phyloP scores from a whole-genome alignment of 2,888 invertebrate species.

The Perizoma affinitatum region DNA sequence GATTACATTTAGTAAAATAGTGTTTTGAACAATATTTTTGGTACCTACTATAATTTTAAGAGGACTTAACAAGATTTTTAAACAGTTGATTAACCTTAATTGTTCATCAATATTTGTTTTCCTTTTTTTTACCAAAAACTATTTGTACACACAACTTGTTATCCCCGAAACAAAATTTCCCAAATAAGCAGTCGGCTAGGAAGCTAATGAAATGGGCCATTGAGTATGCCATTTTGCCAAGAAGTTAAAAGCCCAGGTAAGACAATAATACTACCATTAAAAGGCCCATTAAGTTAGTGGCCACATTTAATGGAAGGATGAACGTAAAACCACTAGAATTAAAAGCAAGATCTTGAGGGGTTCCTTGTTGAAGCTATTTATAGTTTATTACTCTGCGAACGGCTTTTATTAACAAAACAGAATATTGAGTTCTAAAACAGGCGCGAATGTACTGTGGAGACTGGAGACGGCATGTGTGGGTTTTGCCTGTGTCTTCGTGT shows the following conservation, averaged over 20 bases:
- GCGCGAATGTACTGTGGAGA: too few species aligned
- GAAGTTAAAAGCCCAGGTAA: slow-evolving; percentile 10
- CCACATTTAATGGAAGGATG: slow-evolving; percentile 18
- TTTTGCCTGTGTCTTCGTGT: too few species aligned
- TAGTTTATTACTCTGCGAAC: slow-evolving; percentile 8
- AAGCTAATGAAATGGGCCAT: slow-evolving; percentile 15
- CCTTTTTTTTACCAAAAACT: too few species aligned
- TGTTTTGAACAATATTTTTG: too few species aligned
- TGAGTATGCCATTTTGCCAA: slow-evolving; percentile 7
- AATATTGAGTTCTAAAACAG: slow-evolving; percentile 5
- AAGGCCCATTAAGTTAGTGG: slow-evolving; percentile 10
- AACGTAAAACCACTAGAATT: slow-evolving; percentile 16
- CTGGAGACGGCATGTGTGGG: too few species aligned
- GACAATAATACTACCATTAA: slow-evolving; percentile 8
- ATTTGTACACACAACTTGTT: too few species aligned
- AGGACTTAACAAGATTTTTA: too few species aligned
- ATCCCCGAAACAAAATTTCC: too few species aligned
- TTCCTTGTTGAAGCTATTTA: slow-evolving; percentile 10
- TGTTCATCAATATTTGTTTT: too few species aligned
- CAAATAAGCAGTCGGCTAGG: not conserved
- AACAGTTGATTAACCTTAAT: too few species aligned
- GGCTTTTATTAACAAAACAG: slow-evolving; percentile 16
- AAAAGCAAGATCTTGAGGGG: slow-evolving; percentile 3
- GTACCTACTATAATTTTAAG: too few species aligned
- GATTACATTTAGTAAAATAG: too few species aligned